Evolutionary conservation across 2,113 vertebrate species (phyloP), one percentile per base, ranked within the genome.

Genomic region (Syrmaticus mikado): DNA sequence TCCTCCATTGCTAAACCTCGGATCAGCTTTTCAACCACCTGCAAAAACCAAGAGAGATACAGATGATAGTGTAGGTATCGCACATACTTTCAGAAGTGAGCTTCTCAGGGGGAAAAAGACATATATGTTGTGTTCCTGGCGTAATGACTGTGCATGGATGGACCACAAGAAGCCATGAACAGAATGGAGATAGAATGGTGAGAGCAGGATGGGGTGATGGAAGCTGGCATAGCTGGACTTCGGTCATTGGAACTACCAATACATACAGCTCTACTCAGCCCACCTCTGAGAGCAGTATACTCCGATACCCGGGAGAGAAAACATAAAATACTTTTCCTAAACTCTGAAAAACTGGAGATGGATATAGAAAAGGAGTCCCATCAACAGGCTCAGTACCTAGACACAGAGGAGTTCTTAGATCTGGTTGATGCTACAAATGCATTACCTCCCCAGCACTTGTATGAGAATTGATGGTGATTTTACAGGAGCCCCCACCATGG

Each of bases 401-500:
- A 74, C 18, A 77, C 21, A 77, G 27, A 75, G 34, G 52, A 60
- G 30, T 57, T 72, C 38, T 55, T 34, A 43, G 17, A 55, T n/a
- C 30, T 72, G 30, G 10, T 73, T 46, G 74, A 40, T 10, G 50
- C 48, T 58, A 67, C 25, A 19, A 50, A 19, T 24, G 28, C 36
- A 66, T 95, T 92, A 99, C 99, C 98, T 99, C 98, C 94, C 99
- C 98, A 38, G 99, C 98, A 0, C 98, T 99, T 60, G 99, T 99
- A 97, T 99, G 99, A 17, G 99, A 99, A 92, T 99, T 98, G 95
- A 99, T 99, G 95, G 98, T 99, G 97, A 99, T 99, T 97, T 99
- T 98, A 95, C 99, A 99, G 93, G 99, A 99, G 45, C 99, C 99
- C 73, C 99, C 99, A 6, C 99, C 99, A 15, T 99, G 99, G 79